These are phyloP conservation scores for Bibio marci DNA, from an alignment of 2,888 invertebrate species.

Conservation along the genomic window DNA sequence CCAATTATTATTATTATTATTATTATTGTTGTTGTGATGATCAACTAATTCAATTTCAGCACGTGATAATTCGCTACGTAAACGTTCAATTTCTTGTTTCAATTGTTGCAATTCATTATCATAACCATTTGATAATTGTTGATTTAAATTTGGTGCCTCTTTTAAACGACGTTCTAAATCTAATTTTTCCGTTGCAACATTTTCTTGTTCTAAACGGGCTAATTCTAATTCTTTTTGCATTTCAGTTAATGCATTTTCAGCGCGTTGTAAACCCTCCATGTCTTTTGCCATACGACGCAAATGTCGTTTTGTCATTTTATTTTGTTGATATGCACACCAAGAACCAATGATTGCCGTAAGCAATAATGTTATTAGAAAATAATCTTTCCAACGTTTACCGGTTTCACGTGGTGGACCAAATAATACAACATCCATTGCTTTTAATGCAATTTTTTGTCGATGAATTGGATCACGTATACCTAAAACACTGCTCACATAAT, in stretches of 20 bases:
- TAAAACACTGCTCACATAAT: conserved; percentile 68
- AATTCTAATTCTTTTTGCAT: conserved; percentile 70
- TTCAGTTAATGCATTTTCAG: conserved; percentile 72
- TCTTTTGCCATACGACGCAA: conserved; percentile 84
- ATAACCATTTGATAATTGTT: conserved; percentile 63
- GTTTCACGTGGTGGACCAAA: conserved; percentile 93
- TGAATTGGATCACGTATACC: conserved; percentile 97
- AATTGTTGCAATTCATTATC: conserved; percentile 66
- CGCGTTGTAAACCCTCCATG: conserved; percentile 80
- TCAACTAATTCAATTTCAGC: conserved; percentile 84
- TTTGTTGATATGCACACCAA: conserved; percentile 84
- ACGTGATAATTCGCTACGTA: conserved; percentile 62
- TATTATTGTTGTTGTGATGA: too few relatives aligned
- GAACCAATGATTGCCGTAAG: conserved; percentile 73
- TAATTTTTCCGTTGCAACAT: conserved; percentile 62
- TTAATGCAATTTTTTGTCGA: conserved; percentile 89
- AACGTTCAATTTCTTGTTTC: conserved; percentile 70
- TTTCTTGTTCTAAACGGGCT: conserved; percentile 68
- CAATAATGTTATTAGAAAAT: conserved; percentile 65
- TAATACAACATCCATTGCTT: conserved; percentile 97
- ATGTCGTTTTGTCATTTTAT: conserved; percentile 71
- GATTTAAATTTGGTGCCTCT: conserved; percentile 53
- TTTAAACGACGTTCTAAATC: conserved; percentile 64
- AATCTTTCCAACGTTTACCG: conserved; percentile 74
- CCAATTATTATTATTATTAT: conserved; percentile 54